A percentile compares a stretch with the other conserved stretches of the same genome.
Conservation (phyloP, 2,797 vertebrate species). For the Threskiornis aethiopicus region DNA sequence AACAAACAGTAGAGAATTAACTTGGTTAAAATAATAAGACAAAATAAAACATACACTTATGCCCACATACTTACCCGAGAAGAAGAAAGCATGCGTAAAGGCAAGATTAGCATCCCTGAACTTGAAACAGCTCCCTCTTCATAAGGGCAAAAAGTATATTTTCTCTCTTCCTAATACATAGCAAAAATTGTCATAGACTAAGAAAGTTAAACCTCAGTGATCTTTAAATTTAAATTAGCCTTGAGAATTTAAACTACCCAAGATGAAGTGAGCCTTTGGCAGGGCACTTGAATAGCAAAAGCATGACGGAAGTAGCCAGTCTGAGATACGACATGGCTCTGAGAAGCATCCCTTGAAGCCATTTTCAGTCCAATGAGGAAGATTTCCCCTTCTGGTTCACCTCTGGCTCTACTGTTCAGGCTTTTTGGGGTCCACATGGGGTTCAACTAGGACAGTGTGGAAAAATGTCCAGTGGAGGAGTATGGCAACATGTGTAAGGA, state of each 20-base stretch:
- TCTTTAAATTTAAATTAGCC: not conserved
- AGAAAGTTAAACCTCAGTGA: not conserved
- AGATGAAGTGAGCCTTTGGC: not conserved
- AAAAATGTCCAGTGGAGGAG: not conserved
- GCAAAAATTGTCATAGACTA: not conserved
- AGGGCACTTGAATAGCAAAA: not conserved
- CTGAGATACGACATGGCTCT: not conserved
- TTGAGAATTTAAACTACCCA: not conserved
- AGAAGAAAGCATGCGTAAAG: not conserved
- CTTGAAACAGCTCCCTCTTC: not conserved
- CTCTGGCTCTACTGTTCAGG: not conserved
- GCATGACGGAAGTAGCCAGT: not conserved
- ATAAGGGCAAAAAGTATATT: not conserved
- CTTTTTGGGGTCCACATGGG: not conserved
- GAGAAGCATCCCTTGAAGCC: not conserved
- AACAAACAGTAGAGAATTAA: not conserved
- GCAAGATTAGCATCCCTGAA: not conserved
- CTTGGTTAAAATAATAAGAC: not conserved
- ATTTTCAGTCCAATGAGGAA: not conserved
- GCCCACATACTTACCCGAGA: not conserved
- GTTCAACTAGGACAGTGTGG: not conserved
- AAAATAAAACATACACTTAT: not conserved
- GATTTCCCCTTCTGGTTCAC: not conserved
- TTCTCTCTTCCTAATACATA: not conserved
- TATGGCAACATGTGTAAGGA: not conserved